phyloP scores from a whole-genome alignment of 1,140 invertebrate genomes.

The Lethrus apterus region DNA sequence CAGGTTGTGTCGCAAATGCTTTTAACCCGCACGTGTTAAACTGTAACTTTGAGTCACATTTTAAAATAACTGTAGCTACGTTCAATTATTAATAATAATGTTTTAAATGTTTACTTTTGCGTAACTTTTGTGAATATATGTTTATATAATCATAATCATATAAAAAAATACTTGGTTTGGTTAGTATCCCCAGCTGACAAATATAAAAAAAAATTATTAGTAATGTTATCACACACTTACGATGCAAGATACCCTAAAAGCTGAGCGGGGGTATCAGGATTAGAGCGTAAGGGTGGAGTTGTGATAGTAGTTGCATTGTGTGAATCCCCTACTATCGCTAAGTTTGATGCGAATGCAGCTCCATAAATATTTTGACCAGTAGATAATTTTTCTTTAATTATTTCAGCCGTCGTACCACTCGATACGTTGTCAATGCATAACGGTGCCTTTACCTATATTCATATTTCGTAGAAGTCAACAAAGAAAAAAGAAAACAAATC shows the following conservation, averaged over 20 bases:
- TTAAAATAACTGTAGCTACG: too few relatives aligned
- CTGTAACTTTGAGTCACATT: too few relatives aligned
- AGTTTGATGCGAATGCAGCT: slow-evolving; percentile 67
- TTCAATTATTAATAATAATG: too few relatives aligned
- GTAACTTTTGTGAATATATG: too few relatives aligned
- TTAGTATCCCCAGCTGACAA: not conserved
- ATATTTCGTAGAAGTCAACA: slow-evolving; percentile 11
- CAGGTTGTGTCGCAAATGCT: too few relatives aligned
- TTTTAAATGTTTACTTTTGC: too few relatives aligned
- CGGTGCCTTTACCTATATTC: slow-evolving; percentile 49
- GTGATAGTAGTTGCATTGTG: slow-evolving; percentile 50
- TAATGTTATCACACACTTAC: slow-evolving; percentile 66
- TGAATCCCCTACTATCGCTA: slow-evolving; percentile 60
- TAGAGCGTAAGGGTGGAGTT: slow-evolving; percentile 73
- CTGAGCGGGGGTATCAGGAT: slow-evolving; percentile 65
- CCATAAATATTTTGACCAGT: slow-evolving; percentile 57
- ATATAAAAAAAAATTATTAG: too few relatives aligned
- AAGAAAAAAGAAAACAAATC: slow-evolving; percentile 1
- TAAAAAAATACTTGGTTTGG: too few relatives aligned
- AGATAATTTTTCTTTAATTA: slow-evolving; percentile 42
- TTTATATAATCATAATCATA: too few relatives aligned
- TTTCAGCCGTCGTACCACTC: slow-evolving; percentile 60
- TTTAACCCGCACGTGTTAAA: too few relatives aligned
- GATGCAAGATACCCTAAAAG: slow-evolving; percentile 73
- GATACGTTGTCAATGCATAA: slow-evolving; percentile 73